Conservation (phyloP, 2,113 vertebrate species). For the Odontophorus gujanensis region DNA sequence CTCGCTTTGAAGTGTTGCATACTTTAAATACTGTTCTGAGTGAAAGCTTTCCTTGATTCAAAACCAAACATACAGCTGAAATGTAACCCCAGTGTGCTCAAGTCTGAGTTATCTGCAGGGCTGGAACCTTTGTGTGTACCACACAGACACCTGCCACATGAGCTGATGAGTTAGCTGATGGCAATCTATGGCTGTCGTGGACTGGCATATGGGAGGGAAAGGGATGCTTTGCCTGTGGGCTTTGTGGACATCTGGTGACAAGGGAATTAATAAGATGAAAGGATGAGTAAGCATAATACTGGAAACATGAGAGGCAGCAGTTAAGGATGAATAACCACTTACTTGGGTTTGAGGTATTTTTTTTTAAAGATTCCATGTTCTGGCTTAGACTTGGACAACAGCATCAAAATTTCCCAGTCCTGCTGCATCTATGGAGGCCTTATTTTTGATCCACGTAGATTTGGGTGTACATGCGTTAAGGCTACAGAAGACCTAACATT, state of each 20-base stretch:
- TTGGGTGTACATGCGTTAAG: not conserved
- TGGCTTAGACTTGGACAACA: not conserved
- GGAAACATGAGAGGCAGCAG: not conserved
- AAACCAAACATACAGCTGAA: not conserved
- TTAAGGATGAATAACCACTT: conserved; percentile 22
- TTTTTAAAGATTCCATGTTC: not conserved
- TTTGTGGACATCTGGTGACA: not conserved
- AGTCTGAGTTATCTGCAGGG: conserved; percentile 20
- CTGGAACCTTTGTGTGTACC: conserved; percentile 24
- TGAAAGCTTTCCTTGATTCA: not conserved
- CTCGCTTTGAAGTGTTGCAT: not conserved
- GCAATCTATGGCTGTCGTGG: not conserved
- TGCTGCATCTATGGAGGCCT: not conserved
- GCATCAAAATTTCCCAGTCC: not conserved
- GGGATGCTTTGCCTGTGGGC: not conserved
- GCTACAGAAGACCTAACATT: not conserved
- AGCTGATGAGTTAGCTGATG: conserved; percentile 8
- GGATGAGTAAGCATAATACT: conserved; percentile 13
- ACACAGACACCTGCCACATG: conserved; percentile 1
- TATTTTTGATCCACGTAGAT: not conserved
- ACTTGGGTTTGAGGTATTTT: not conserved
- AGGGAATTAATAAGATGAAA: not conserved
- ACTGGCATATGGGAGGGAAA: not conserved
- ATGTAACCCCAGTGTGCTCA: not conserved
- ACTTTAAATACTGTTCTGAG: not conserved